Base-by-base conservation (phyloP, 2,888 invertebrate genomes). In the Ichneumoninae sp. region DNA sequence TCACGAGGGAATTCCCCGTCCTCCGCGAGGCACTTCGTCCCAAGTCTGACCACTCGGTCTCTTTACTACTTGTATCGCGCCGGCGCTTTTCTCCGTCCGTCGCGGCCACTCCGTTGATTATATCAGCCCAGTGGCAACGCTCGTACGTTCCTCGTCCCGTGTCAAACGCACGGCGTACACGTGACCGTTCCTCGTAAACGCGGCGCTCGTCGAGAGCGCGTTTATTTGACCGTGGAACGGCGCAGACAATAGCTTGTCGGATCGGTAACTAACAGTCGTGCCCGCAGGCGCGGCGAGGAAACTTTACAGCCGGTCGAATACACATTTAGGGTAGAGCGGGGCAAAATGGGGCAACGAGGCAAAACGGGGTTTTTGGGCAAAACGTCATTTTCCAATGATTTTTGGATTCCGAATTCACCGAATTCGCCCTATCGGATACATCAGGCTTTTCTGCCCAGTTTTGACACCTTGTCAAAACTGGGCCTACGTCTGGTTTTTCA, bases 31-130 rank as follows among this genome's bases (percentile, higher is more conserved):
- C 76, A 57, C 76, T 66, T 68, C 13, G 13, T 47, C 57, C 68
- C 44, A 44, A 62, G 57, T 77, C 68, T 57, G 57, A 70, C 70
- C 62, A 65, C 13, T 78, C 36, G 10, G 33, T 33, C 8, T 22
- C 62, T 19, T 70, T 70, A 62, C 19, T 57, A 50, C 77, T 60
- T 78, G 40, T 47, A 47, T 6, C 68, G 44, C 68, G 3, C 22
- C 44, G 13, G 44, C 44, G 16, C 16, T 2, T 4, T 2, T 4
- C 57, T 26, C 57, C 10, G 57, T n/a, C 44, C 44, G 22, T 26
- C 4, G 26, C 19, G 44, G 44, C 47, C 22, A 30, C 19, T 68
- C 44, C 40, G 68, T 68, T 7, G 8, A 22, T 68, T 22, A 1
- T 68, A 22, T 26, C 40, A 13, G 8, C 26, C 44, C 8, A 16